Evolutionary conservation across 2,113 vertebrate species (phyloP).

Genomic region (Amia ocellicauda): DNA sequence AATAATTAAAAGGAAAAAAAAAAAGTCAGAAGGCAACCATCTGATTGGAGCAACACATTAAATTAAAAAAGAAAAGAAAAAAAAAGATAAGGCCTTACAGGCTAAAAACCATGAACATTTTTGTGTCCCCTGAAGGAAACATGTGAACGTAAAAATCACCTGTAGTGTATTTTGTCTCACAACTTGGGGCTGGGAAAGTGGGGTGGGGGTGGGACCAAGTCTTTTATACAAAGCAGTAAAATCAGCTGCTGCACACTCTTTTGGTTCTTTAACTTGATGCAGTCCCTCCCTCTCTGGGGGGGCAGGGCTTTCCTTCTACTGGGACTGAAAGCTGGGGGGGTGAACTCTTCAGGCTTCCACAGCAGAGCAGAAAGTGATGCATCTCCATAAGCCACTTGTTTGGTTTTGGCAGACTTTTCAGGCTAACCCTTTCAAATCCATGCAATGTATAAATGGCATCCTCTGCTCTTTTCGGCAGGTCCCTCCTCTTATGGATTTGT

Average conservation of each 20-base stretch:
- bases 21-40: slow-evolving; percentile 18
- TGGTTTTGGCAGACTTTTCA: background rate
- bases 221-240: background rate
- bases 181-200: background rate
- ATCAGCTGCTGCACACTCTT: background rate
- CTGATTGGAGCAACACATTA: background rate
- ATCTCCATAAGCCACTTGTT: slow-evolving; percentile 3
- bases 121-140: slow-evolving; percentile 24
- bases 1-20: background rate
- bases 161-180: background rate
- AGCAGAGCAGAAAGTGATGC: background rate
- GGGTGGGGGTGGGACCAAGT: background rate
- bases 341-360: slow-evolving; percentile 1
- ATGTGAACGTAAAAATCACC: slow-evolving; percentile 10
- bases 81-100: slow-evolving; percentile 21
- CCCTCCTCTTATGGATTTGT: background rate
- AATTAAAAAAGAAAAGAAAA: background rate
- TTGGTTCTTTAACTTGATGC: background rate
- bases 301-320: no score
- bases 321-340: background rate
- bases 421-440: background rate
- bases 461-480: background rate
- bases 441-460: background rate
- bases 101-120: slow-evolving; percentile 9
- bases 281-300: background rate